Evolutionary conservation across 2,113 vertebrate genomes (phyloP), one percentile per base, ranked within the genome.

Genomic region (Poeciliopsis prolifica): DNA sequence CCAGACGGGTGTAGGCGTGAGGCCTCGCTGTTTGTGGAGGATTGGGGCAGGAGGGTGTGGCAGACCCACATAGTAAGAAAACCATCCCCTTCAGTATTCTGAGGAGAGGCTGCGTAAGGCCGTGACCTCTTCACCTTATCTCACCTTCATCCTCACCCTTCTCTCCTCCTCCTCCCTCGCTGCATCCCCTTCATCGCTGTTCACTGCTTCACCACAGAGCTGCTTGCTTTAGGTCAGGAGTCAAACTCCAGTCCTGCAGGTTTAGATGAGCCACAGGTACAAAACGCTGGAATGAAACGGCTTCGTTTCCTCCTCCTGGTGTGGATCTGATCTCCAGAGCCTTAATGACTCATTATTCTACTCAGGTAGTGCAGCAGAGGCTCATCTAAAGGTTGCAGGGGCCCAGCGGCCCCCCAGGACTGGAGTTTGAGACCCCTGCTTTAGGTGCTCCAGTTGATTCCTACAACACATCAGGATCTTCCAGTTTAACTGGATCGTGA

Each of bases 41-140:
- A 95, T 90, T 95, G 94, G 94, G 93, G 93, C 85, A 91, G 89
- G 89, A 92, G 94, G 91, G 94, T 95, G 78, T 95, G 94, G 94
- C 91, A 94, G 87, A 89, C 87, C 67, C 93, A 94, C 73, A 95
- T 94, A 92, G 85, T 93, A 91, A 95, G 92, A 92, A 83, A 87
- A 94, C 94, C 94, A 93, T 94, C 88, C 94, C 93, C 86, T 93
- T 92, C 91, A 89, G 83, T 91, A 89, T 93, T 92, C 88, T 92
- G 89, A 95, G 68, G 87, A 94, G 92, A 93, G 93, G 92, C 93
- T 93, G 88, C 60, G 93, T 95, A 94, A 94, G 94, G 82, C 90
- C 90, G 58, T 64, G 77, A 68, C 67, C 61, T 24, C 61, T 26
- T 74, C 72, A 65, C n/a, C 66, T 19, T 35, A n/a, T 31, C 2